Evolutionary conservation across 2,113 vertebrate species (phyloP).

Genomic region (Calyptomena viridis): DNA sequence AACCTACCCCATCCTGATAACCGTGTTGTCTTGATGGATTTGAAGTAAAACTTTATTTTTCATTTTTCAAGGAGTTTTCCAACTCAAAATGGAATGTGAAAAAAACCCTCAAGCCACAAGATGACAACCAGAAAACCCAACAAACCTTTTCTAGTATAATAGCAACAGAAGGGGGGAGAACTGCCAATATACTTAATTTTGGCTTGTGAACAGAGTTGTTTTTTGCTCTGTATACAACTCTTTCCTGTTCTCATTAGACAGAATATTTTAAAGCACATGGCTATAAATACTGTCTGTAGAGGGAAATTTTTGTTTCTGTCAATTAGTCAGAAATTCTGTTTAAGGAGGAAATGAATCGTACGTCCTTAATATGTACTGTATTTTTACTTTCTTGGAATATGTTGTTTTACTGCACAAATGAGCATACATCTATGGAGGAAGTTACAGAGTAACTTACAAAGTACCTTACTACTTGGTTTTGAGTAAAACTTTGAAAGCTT

Average conservation of each 20-base stretch:
- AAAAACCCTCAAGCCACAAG: not conserved
- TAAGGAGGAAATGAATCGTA: not conserved
- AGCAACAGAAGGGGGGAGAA: not conserved
- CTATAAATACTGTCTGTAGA: conserved; percentile 47
- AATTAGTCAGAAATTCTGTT: conserved; percentile 34
- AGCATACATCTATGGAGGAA: not conserved
- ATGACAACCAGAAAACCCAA: not conserved
- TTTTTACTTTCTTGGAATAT: not conserved
- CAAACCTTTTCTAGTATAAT: not conserved
- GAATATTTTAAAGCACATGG: not conserved
- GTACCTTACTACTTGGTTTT: not conserved
- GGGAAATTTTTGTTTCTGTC: conserved; percentile 50
- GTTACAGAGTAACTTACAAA: not conserved
- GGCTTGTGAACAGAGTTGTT: conserved; percentile 56
- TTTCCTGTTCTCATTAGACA: conserved; percentile 54
- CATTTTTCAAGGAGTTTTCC: not conserved
- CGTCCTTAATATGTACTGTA: not conserved
- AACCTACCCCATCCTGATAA: not conserved
- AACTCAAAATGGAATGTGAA: not conserved
- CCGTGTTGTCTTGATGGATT: not conserved
- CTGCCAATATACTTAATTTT: conserved; percentile 40
- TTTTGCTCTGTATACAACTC: conserved; percentile 61
- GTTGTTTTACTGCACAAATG: not conserved
- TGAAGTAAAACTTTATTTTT: not conserved
- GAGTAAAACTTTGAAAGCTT: not conserved